Evolutionary conservation across 2,797 vertebrate species (phyloP).

Genomic region (Gorsachius magnificus): DNA sequence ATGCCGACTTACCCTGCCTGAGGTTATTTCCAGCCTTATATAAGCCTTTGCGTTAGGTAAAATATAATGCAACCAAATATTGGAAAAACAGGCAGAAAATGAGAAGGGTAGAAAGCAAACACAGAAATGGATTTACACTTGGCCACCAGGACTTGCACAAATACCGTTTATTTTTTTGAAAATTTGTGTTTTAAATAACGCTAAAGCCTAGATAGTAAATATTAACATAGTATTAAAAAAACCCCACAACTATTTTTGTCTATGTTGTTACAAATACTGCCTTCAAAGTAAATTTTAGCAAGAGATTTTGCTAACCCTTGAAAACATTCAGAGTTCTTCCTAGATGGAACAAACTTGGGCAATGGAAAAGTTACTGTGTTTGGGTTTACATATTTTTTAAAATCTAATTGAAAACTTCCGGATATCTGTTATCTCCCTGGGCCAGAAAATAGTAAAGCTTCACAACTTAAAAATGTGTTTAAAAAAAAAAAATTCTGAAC

Average conservation of each 20-base stretch:
- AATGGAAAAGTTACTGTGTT: background rate
- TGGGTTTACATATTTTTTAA: background rate
- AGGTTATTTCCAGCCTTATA: background rate
- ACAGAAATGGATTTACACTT: background rate
- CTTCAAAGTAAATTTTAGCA: background rate
- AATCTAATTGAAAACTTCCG: background rate
- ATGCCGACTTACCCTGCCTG: background rate
- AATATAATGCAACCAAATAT: background rate
- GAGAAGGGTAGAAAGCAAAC: background rate
- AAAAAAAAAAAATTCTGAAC: background rate
- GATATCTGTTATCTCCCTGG: background rate
- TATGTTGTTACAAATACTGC: background rate
- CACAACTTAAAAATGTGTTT: background rate
- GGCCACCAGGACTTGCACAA: background rate
- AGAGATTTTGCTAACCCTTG: background rate
- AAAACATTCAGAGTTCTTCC: background rate
- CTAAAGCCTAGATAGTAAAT: background rate
- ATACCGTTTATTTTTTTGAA: background rate
- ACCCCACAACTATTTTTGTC: background rate
- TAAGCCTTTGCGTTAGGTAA: background rate
- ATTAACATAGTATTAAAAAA: background rate
- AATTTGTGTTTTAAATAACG: background rate
- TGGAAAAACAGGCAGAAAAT: background rate
- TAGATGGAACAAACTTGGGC: background rate
- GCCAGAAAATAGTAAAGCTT: background rate